Evolutionary conservation across 2,797 vertebrate species (phyloP).

Genomic region (Myripristis murdjan): DNA sequence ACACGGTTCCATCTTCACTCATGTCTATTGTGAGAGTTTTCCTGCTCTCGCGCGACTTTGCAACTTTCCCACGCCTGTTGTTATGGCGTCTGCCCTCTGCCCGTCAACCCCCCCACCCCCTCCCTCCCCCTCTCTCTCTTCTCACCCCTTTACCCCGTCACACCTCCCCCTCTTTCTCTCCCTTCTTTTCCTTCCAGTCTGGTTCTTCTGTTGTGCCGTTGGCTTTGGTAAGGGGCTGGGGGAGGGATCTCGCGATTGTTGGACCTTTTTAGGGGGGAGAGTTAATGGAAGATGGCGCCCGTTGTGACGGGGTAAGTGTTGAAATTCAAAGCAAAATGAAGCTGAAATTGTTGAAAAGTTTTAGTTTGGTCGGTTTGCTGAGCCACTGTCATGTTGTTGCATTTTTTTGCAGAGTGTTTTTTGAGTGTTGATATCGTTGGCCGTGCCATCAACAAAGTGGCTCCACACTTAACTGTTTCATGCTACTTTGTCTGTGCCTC

Average conservation of each 20-base stretch:
- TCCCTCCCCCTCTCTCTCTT: slow-evolving; percentile 47
- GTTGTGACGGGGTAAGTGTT: slow-evolving; percentile 97
- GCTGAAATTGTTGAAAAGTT: slow-evolving; percentile 42
- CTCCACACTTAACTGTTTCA: neutral
- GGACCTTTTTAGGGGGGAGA: slow-evolving; percentile 85
- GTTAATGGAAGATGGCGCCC: slow-evolving; percentile 99
- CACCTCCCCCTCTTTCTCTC: slow-evolving; percentile 42
- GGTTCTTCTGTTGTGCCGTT: slow-evolving; percentile 61
- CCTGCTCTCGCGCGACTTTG: slow-evolving; percentile 77
- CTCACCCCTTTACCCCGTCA: slow-evolving; percentile 62
- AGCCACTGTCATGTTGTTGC: neutral
- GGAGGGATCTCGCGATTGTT: slow-evolving; percentile 93
- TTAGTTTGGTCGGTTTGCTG: slow-evolving; percentile 4
- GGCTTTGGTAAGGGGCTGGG: slow-evolving; percentile 41
- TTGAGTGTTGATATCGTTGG: neutral
- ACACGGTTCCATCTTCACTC: neutral
- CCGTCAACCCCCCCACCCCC: slow-evolving; percentile 6
- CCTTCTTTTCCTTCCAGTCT: slow-evolving; percentile 46
- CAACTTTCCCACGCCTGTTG: slow-evolving; percentile 89
- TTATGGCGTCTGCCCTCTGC: slow-evolving; percentile 75
- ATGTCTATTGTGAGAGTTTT: slow-evolving; percentile 79
- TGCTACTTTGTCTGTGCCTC: slow-evolving; percentile 21
- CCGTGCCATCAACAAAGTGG: neutral
- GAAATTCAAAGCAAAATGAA: slow-evolving; percentile 61
- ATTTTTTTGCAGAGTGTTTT: neutral